phyloP scores from a whole-genome alignment of 2,888 invertebrate species.

The Ochropleura leucogaster region DNA sequence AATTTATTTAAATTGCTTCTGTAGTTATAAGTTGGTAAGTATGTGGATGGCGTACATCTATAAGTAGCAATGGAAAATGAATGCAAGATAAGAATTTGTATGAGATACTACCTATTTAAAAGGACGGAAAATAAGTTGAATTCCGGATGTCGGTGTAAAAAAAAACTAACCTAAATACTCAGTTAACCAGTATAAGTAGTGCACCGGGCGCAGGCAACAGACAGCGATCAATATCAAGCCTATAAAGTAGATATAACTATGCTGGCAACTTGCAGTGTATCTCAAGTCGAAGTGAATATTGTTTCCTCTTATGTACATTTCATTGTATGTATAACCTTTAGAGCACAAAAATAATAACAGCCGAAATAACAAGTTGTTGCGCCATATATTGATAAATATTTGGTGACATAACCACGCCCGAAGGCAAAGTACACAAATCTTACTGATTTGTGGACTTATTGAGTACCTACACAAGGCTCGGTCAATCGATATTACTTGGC shows the following conservation, averaged over 20 bases:
- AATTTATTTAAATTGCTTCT: too few species aligned
- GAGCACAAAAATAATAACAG: background rate
- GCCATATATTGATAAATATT: constrained; percentile 45
- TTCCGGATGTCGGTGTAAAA: too few species aligned
- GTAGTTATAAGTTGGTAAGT: too few species aligned
- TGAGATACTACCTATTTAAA: too few species aligned
- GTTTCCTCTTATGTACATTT: background rate
- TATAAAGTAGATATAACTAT: background rate
- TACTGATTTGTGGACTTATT: constrained; percentile 20
- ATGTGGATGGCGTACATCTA: too few species aligned
- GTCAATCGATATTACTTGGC: constrained; percentile 41
- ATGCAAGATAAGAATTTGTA: too few species aligned
- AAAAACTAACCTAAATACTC: constrained; percentile 4
- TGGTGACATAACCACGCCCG: constrained; percentile 29
- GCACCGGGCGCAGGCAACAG: background rate
- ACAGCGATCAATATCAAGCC: constrained; percentile 16
- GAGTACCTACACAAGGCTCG: constrained; percentile 14
- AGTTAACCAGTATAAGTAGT: background rate
- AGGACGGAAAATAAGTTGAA: too few species aligned
- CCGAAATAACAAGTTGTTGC: constrained; percentile 21
- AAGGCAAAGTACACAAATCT: constrained; percentile 46
- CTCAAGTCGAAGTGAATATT: background rate
- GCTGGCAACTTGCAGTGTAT: background rate
- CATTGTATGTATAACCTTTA: too few species aligned
- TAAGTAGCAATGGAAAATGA: too few species aligned